Evolutionary conservation across 2,888 invertebrate genomes (phyloP).

Genomic region (Eucera pruinosa): DNA sequence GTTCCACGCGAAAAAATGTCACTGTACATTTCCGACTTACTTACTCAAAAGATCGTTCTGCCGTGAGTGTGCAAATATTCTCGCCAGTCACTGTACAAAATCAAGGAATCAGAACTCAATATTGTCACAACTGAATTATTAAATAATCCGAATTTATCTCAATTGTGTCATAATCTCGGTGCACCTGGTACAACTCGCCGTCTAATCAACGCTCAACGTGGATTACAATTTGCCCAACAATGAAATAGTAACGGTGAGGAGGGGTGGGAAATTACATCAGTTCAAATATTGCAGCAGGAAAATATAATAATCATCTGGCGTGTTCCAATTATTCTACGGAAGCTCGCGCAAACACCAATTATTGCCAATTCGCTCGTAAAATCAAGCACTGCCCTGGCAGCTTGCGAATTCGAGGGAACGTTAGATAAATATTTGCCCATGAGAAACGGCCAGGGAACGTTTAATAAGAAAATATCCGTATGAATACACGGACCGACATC

Average conservation of each 20-base stretch:
- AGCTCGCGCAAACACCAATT: slow-evolving; percentile 14
- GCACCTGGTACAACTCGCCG: no score
- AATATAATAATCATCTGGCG: slow-evolving; percentile 1
- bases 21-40: no score
- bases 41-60: no score
- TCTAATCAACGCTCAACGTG: not conserved
- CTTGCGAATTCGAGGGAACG: not conserved
- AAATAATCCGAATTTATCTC: not conserved
- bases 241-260: not conserved
- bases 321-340: slow-evolving; percentile 20
- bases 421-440: slow-evolving; percentile 37
- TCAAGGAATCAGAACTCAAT: no score
- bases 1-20: no score
- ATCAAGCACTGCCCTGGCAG: not conserved
- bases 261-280: not conserved
- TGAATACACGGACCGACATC: not conserved
- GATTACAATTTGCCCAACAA: not conserved
- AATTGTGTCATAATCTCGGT: not conserved
- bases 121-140: no score
- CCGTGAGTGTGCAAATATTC: no score
- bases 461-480: slow-evolving; percentile 32
- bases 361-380: slow-evolving; percentile 1
- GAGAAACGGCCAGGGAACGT: not conserved
- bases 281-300: not conserved
- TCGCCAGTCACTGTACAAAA: no score